Evolutionary conservation across 2,888 invertebrate species (phyloP), one percentile per base, ranked within the genome.

Genomic region (Oscheius sp.): DNA sequence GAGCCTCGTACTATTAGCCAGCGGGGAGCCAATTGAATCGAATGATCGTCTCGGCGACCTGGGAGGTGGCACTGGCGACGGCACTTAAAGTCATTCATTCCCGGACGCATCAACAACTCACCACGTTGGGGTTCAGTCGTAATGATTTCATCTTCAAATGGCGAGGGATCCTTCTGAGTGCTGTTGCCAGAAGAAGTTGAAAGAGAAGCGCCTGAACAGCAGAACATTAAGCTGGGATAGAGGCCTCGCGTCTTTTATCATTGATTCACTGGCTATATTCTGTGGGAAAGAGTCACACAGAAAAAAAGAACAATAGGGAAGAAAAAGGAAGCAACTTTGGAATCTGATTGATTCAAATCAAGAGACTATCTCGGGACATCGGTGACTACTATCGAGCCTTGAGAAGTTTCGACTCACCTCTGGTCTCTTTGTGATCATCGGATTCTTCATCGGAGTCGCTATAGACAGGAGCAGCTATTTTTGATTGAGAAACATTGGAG

Each of bases 131-230:
- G 55, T 20, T 64, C 64, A 12, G 63, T 45, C 50, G 48, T 50
- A 2, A 73, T 69, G 29, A 72, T 64, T 17, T 73, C 73, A 39
- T 73, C 70, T 25, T 65, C 71, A 29, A 74, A 77, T 3, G 73
- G 75, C 20, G 77, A 77, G 0, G 69, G 53, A 12, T 75, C 77
- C 52, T 77, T 77, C 29, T 77, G 77, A 2, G 77, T 77, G 55
- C 72, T 74, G 55, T 72, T 77, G n/a, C 77, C 77, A 37, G 76
- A 77, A 20, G 76, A 77, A 1, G 74, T 74, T 5, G 76, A 77
- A 33, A 73, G 67, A 17, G 72, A 39, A 4, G 74, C 73, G 29
- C 71, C 75, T 50, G 50, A 64, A 64, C 50, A 64, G 23, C 48
- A 48, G 34, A 55, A 55, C 17, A 55, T 34, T 34, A 42, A 42